Evolutionary conservation across 2,888 invertebrate species (phyloP).

Genomic region (Parnassius smintheus): DNA sequence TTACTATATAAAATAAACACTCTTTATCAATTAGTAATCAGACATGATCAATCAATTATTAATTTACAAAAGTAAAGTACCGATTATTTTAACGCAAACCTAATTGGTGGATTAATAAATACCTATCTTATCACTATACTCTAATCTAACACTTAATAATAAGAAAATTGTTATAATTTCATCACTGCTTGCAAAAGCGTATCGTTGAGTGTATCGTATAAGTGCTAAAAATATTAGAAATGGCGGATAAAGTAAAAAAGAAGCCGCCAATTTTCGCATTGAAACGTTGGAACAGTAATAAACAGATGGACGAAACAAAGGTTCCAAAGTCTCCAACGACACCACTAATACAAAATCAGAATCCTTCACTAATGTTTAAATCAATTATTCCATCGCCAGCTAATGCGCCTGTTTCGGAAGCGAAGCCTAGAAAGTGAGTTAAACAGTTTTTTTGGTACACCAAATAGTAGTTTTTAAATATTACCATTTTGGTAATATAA

Average conservation of each 20-base stretch:
- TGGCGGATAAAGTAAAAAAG: conserved; percentile 68
- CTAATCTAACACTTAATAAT: conserved; percentile 21
- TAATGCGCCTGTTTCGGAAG: conserved; percentile 40
- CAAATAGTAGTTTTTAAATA: no score
- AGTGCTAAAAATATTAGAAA: conserved; percentile 35
- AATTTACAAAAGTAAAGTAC: conserved; percentile 5
- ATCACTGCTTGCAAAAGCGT: conserved; percentile 6
- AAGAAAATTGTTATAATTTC: conserved; percentile 22
- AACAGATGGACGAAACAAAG: conserved; percentile 36
- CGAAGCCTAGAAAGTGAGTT: conserved; percentile 58
- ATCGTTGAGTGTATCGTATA: conserved; percentile 10
- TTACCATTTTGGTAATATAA: no score
- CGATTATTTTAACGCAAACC: conserved; percentile 1
- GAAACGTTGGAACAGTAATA: conserved; percentile 60
- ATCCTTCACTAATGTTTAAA: conserved; percentile 36
- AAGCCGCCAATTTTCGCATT: conserved; percentile 59
- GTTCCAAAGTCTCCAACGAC: conserved; percentile 29
- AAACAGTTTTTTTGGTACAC: no score
- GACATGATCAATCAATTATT: background rate
- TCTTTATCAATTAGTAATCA: no score
- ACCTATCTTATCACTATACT: conserved; percentile 23
- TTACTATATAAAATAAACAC: no score
- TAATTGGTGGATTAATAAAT: conserved; percentile 19
- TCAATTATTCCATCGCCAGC: conserved; percentile 30
- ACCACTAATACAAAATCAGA: conserved; percentile 33